Percentiles rank a stretch among this genome's conserved stretches.
phyloP scores from a whole-genome alignment of 2,113 vertebrate genomes.

The Indicator maculatus region DNA sequence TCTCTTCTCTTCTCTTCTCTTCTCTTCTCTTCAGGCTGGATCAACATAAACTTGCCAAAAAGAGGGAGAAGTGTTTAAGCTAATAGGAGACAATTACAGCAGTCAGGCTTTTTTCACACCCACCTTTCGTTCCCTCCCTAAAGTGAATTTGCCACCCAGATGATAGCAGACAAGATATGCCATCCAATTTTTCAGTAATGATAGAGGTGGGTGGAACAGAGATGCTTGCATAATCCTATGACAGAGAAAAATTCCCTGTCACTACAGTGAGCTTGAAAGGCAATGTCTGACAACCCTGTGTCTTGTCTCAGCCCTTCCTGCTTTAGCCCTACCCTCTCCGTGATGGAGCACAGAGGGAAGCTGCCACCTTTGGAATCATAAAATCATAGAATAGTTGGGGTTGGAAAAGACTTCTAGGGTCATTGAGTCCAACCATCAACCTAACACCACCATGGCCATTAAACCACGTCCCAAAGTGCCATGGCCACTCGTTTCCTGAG shows the following conservation, averaged over 20 bases:
- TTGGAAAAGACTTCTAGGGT: no score
- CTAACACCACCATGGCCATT: no score
- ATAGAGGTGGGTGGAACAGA: conserved; percentile 9
- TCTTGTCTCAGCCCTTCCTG: background rate
- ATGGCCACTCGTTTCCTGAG: no score
- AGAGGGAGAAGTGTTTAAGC: conserved; percentile 17
- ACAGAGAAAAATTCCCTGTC: background rate
- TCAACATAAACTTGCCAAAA: background rate
- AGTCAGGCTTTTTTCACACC: conserved; percentile 41
- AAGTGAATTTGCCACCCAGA: conserved; percentile 22
- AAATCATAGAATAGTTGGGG: no score
- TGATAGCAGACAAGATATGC: background rate
- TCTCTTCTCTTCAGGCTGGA: background rate
- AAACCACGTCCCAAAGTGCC: no score
- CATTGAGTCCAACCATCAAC: no score
- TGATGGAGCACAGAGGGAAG: background rate
- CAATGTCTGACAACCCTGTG: background rate
- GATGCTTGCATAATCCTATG: background rate
- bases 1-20: background rate
- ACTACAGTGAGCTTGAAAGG: background rate
- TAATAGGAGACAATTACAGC: conserved; percentile 57
- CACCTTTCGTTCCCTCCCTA: background rate
- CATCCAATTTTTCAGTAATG: background rate
- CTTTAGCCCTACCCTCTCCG: background rate
- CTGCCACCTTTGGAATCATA: background rate